A percentile compares a stretch with the other conserved stretches of the same genome.
These are phyloP conservation scores for Atta colombica DNA, from an alignment of 1,140 invertebrate genomes.

Conservation along the genomic window DNA sequence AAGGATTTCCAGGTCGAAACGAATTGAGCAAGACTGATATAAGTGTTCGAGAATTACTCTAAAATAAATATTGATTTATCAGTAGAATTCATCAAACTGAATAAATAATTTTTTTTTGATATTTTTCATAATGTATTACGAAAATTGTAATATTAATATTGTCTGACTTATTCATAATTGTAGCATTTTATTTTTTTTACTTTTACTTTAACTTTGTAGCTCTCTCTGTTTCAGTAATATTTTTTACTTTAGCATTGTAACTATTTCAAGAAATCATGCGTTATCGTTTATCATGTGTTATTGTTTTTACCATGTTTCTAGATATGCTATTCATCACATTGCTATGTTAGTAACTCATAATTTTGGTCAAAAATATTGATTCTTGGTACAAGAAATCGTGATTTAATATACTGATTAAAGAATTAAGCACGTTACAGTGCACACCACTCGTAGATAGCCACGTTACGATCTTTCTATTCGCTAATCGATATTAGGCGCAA, in stretches of 20 bases:
- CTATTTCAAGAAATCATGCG: not conserved
- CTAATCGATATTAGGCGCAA: conserved; percentile 69
- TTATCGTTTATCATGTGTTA: not conserved
- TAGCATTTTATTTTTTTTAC: conserved; percentile 1
- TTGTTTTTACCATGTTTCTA: not conserved
- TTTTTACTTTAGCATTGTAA: not conserved
- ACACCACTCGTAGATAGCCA: not conserved
- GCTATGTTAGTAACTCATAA: conserved; percentile 18
- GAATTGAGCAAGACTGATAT: conserved; percentile 23
- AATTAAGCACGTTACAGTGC: conserved; percentile 17
- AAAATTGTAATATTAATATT: not conserved
- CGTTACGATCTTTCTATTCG: conserved; percentile 38
- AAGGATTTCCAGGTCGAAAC: conserved; percentile 37
- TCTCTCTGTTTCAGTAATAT: too few relatives aligned
- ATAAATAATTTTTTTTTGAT: not conserved
- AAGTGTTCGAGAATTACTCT: not conserved
- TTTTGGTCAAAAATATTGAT: conserved; percentile 11
- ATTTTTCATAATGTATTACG: not conserved
- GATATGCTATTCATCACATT: not conserved
- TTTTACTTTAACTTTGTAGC: not conserved
- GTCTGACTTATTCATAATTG: not conserved
- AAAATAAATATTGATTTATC: conserved; percentile 3
- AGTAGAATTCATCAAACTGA: not conserved
- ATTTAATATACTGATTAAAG: conserved; percentile 47
- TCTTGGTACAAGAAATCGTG: conserved; percentile 11